Conservation (phyloP, 1,140 invertebrate genomes). For the Euwallacea similis region DNA sequence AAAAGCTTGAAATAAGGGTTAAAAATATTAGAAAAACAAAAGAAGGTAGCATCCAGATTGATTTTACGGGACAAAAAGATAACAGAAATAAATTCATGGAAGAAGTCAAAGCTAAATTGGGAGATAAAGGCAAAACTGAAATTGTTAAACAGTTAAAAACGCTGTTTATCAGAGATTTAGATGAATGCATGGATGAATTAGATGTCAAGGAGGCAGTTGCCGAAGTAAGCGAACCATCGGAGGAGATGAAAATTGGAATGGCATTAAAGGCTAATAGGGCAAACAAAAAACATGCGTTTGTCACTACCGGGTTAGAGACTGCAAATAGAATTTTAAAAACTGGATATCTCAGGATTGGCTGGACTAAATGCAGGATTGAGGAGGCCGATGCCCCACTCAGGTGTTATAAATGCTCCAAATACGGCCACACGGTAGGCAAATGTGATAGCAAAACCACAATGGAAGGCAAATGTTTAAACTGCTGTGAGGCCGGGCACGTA, state of each 20-base stretch:
- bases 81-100: background rate
- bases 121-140: background rate
- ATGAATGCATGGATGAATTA: background rate
- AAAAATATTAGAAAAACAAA: background rate
- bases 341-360: background rate
- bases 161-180: background rate
- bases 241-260: background rate
- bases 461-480: background rate
- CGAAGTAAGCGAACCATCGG: background rate
- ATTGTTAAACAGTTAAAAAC: background rate
- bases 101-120: background rate
- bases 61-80: background rate
- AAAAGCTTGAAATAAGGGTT: background rate
- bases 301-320: background rate
- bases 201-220: background rate
- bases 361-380: background rate
- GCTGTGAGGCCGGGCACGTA: background rate
- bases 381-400: background rate
- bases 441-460: too few relatives aligned
- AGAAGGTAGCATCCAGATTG: background rate
- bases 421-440: background rate
- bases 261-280: background rate
- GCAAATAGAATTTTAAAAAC: background rate
- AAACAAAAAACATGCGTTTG: background rate
- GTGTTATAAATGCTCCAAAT: background rate